These are phyloP conservation scores for Sycophila texana DNA, from an alignment of 2,888 invertebrate genomes.

Conservation along the genomic window DNA sequence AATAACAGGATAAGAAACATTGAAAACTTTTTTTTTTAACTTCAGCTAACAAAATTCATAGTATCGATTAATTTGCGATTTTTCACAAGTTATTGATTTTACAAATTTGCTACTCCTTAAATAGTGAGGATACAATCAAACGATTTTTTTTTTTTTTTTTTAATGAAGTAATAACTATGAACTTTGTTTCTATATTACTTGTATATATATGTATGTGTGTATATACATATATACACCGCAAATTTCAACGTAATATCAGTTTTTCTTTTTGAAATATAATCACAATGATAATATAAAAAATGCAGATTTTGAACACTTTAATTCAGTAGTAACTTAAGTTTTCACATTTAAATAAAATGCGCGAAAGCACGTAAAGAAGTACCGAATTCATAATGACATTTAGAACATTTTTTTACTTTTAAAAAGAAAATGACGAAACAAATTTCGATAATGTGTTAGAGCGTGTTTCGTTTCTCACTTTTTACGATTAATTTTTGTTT, in stretches of 20 bases:
- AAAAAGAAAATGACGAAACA: slow-evolving; percentile 6
- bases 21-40: slow-evolving; percentile 11
- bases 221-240: slow-evolving; percentile 46
- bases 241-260: slow-evolving; percentile 47
- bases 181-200: slow-evolving; percentile 43
- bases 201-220: slow-evolving; percentile 35
- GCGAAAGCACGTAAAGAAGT: slow-evolving; percentile 51
- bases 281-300: slow-evolving; percentile 57
- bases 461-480: slow-evolving; percentile 54
- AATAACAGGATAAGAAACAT: slow-evolving; percentile 19
- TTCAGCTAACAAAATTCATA: slow-evolving; percentile 32
- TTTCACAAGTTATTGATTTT: neutral
- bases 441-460: slow-evolving; percentile 41
- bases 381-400: slow-evolving; percentile 60
- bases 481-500: slow-evolving; percentile 55
- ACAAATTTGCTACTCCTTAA: neutral
- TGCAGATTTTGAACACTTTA: slow-evolving; percentile 55
- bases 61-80: neutral
- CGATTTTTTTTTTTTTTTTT: slow-evolving; percentile 26
- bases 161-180: slow-evolving; percentile 42
- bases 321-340: slow-evolving; percentile 50
- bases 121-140: slow-evolving; percentile 35
- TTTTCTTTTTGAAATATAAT: slow-evolving; percentile 55
- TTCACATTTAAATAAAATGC: slow-evolving; percentile 41
- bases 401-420: slow-evolving; percentile 53